A percentile compares a stretch with the other conserved stretches of the same genome.
Conservation (phyloP, 2,797 vertebrate species). For the Darevskia mixta region DNA sequence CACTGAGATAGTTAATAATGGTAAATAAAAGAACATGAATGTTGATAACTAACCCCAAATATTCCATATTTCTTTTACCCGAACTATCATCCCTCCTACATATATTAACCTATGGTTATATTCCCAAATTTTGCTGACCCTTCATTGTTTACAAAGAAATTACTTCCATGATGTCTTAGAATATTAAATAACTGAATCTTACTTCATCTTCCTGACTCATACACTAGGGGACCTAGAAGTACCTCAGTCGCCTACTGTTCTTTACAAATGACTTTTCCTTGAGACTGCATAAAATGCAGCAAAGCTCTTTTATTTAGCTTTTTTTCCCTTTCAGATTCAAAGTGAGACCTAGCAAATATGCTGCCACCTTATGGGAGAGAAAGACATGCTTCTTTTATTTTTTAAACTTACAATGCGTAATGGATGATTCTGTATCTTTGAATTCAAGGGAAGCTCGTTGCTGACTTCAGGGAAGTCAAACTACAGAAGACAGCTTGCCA, state of each 20-base stretch:
- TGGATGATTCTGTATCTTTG: background rate
- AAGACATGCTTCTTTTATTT: background rate
- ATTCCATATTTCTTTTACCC: background rate
- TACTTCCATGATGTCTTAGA: background rate
- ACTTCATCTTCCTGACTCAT: slow-evolving; percentile 7
- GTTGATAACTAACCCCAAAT: background rate
- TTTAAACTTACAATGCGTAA: background rate
- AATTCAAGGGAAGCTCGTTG: slow-evolving; percentile 14
- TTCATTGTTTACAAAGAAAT: background rate
- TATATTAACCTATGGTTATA: background rate
- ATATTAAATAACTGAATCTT: background rate
- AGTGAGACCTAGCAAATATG: background rate
- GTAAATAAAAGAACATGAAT: background rate
- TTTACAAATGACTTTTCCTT: slow-evolving; percentile 22
- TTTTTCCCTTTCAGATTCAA: background rate
- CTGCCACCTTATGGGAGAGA: slow-evolving; percentile 24
- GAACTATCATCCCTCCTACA: background rate
- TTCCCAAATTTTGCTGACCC: background rate
- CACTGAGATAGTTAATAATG: background rate
- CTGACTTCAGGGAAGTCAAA: background rate
- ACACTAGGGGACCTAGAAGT: slow-evolving; percentile 5
- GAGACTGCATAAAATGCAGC: background rate
- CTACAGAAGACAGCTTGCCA: background rate
- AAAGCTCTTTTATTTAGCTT: background rate
- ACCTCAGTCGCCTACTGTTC: background rate